Percentiles rank a stretch among this genome's conserved stretches.
Conservation (phyloP, 2,113 vertebrate genomes). For the Trachemys scripta region DNA sequence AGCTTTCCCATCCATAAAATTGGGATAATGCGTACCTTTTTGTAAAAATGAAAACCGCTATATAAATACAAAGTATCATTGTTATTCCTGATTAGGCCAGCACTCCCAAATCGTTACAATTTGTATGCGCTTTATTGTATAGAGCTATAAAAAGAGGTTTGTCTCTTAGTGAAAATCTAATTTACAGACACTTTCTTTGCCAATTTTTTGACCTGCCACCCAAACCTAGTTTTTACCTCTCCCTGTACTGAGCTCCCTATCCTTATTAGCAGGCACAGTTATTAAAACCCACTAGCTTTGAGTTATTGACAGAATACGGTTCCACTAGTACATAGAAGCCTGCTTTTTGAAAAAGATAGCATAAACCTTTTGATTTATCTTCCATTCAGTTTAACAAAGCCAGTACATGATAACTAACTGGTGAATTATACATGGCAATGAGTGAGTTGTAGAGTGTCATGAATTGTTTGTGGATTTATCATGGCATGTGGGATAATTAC, state of each 20-base stretch:
- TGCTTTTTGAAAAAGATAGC: background rate
- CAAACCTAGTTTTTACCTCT: no score
- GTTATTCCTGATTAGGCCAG: background rate
- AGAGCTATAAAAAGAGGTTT: background rate
- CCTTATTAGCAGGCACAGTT: background rate
- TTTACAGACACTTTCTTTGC: background rate
- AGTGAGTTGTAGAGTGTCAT: background rate
- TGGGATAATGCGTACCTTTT: background rate
- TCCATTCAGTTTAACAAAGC: background rate
- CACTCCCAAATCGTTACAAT: background rate
- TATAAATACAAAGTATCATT: background rate
- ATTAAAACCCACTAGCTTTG: background rate
- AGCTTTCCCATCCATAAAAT: background rate
- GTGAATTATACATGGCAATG: background rate
- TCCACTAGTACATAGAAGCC: background rate
- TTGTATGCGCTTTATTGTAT: fast-evolving
- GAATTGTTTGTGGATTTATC: background rate
- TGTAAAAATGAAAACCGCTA: background rate
- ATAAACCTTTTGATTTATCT: background rate
- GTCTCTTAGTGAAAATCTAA: background rate
- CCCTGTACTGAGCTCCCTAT: fast-evolving
- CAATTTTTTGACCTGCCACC: background rate
- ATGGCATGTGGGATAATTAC: background rate
- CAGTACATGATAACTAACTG: background rate
- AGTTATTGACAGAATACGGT: background rate